Evolutionary conservation across 2,797 vertebrate species (phyloP).

Genomic region (Mastacembelus armatus): DNA sequence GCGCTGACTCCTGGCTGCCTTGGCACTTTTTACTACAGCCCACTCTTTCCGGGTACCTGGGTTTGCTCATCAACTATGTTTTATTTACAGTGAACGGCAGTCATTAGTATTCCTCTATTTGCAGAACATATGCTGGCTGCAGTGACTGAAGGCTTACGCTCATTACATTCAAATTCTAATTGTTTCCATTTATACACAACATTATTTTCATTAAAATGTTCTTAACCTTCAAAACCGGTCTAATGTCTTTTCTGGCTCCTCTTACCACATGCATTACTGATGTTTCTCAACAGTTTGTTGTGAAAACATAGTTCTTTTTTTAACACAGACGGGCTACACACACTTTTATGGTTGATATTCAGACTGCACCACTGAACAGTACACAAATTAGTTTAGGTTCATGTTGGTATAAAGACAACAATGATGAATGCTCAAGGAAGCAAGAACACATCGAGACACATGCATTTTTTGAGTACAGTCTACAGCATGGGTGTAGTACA

Average conservation of each 20-base stretch:
- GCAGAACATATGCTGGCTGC: neutral
- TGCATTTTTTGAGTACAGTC: conserved; percentile 39
- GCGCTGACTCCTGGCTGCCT: neutral
- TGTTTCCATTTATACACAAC: neutral
- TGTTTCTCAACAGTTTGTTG: conserved; percentile 13
- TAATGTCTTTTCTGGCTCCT: conserved; percentile 16
- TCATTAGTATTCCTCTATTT: neutral
- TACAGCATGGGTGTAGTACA: conserved; percentile 45
- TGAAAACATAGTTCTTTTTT: conserved; percentile 5
- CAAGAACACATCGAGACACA: conserved; percentile 39
- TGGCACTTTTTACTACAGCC: conserved; percentile 2
- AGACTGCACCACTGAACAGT: neutral
- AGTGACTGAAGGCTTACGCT: neutral
- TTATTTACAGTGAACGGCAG: conserved; percentile 1
- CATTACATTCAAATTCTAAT: neutral
- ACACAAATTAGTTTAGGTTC: neutral
- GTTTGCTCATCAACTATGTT: conserved; percentile 37
- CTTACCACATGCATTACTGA: conserved; percentile 1
- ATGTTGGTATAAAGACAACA: conserved; percentile 1
- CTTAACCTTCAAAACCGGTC: conserved; percentile 1
- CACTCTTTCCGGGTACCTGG: conserved; percentile 48
- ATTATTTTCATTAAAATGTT: neutral
- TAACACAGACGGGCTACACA: neutral
- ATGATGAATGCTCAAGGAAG: conserved; percentile 2
- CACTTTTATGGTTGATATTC: neutral